Evolutionary conservation across 2,797 vertebrate species (phyloP).

Genomic region (Phalanger gymnotis): DNA sequence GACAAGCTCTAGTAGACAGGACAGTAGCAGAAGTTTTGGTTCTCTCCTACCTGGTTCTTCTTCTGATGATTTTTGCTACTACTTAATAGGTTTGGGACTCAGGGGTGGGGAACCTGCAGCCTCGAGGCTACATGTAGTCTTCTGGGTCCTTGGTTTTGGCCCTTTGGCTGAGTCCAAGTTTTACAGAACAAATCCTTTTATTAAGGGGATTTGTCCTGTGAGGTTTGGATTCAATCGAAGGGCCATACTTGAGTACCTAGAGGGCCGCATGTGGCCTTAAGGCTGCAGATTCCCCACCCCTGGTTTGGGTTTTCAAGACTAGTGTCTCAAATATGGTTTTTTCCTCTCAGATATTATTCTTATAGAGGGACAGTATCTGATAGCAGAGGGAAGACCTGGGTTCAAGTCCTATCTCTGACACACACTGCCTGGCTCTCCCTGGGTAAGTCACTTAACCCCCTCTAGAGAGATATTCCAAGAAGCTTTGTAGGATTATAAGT

Average conservation of each 20-base stretch:
- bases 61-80: background rate
- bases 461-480: background rate
- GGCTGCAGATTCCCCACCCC: no score
- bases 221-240: no score
- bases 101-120: no score
- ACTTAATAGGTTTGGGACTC: background rate
- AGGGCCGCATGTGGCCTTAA: no score
- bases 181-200: no score
- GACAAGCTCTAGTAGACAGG: background rate
- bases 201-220: no score
- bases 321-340: background rate
- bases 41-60: background rate
- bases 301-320: background rate
- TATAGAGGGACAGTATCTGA: background rate
- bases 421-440: background rate
- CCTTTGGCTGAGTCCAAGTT: no score
- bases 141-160: no score
- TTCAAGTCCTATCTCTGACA: background rate
- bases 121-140: no score
- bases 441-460: background rate
- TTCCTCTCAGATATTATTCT: background rate
- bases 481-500: background rate
- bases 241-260: no score
- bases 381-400: background rate
- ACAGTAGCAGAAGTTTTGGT: background rate